Evolutionary conservation across 1,140 invertebrate species (phyloP).

Genomic region (Temnothorax curvispinosus): DNA sequence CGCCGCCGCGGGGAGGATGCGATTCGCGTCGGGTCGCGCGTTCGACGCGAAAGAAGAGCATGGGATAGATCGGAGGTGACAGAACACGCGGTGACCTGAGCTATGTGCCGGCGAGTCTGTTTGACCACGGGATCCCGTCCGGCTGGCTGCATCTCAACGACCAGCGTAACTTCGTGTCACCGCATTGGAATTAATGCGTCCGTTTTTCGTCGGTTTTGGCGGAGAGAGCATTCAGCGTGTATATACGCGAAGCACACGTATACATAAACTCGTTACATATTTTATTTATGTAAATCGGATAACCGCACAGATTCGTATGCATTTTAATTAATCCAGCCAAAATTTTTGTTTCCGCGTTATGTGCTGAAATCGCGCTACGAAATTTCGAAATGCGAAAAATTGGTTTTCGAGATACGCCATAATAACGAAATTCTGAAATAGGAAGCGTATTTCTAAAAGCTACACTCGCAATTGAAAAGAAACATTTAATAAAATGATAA

Average conservation of each 20-base stretch:
- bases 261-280: constrained; percentile 29
- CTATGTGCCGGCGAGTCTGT: constrained; percentile 30
- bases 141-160: constrained; percentile 31
- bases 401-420: neutral
- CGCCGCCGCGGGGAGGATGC: neutral
- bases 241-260: neutral
- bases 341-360: constrained; percentile 10
- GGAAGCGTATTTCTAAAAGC: neutral
- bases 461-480: neutral
- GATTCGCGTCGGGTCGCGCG: constrained; percentile 6
- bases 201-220: constrained; percentile 23
- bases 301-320: constrained; percentile 22
- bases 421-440: neutral
- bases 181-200: constrained; percentile 30
- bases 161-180: constrained; percentile 31
- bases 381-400: neutral
- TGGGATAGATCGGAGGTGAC: constrained; percentile 56
- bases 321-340: constrained; percentile 45
- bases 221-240: neutral
- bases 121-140: constrained; percentile 32
- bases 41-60: constrained; percentile 61
- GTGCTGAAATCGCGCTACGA: neutral
- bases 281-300: constrained; percentile 42
- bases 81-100: constrained; percentile 45
- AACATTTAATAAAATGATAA: neutral